Conservation (phyloP, 1,140 invertebrate species). For the Pseudomyrmex cubaensis region DNA sequence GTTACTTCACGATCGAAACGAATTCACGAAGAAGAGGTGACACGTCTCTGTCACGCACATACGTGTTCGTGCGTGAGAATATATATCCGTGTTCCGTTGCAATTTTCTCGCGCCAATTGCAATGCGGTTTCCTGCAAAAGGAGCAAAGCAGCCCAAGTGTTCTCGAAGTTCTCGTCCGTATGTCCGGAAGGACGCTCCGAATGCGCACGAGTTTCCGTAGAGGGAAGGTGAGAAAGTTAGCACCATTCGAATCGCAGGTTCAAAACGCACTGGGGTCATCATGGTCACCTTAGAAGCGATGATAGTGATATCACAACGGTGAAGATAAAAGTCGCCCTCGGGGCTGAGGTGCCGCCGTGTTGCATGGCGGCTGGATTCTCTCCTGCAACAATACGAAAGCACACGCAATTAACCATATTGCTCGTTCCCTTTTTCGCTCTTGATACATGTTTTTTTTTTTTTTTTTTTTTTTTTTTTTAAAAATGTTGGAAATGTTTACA, state of each 20-base stretch:
- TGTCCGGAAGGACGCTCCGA: neutral
- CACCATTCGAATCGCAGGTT: slow-evolving; percentile 71
- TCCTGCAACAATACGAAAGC: slow-evolving; percentile 79
- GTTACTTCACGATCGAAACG: slow-evolving; percentile 46
- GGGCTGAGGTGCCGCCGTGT: slow-evolving; percentile 79
- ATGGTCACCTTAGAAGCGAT: slow-evolving; percentile 83
- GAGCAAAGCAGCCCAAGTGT: neutral
- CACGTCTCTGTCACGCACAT: slow-evolving; percentile 7
- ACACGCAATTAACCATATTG: slow-evolving; percentile 19
- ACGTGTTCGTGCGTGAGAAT: slow-evolving; percentile 26
- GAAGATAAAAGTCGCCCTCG: slow-evolving; percentile 76
- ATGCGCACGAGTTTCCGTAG: slow-evolving; percentile 21
- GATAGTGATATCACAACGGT: slow-evolving; percentile 76
- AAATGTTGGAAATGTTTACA: slow-evolving; percentile 39
- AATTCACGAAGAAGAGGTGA: slow-evolving; percentile 39
- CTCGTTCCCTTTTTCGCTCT: neutral
- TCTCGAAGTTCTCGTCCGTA: slow-evolving; percentile 11
- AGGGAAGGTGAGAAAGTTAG: slow-evolving; percentile 60
- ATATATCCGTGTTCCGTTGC: neutral
- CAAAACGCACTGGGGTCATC: slow-evolving; percentile 67
- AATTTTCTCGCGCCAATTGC: slow-evolving; percentile 1
- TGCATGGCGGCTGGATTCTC: slow-evolving; percentile 87
- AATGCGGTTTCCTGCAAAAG: neutral
- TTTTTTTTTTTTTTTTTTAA: slow-evolving; percentile 27
- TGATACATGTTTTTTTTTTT: neutral